These are phyloP conservation scores for Glossosoma conforme DNA, from an alignment of 1,140 invertebrate genomes.

Conservation along the genomic window DNA sequence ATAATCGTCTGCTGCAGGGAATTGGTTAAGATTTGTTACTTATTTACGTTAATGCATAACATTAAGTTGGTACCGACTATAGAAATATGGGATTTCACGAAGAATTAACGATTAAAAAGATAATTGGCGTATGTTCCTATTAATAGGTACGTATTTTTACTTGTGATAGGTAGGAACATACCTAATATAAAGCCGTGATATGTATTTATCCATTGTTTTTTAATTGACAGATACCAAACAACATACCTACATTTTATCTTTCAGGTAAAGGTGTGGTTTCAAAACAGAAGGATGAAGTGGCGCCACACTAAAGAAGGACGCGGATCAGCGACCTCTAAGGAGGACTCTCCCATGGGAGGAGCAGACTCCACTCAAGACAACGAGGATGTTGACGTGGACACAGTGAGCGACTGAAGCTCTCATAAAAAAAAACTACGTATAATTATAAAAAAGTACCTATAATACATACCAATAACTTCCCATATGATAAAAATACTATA, in stretches of 20 bases:
- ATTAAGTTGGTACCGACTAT: no score
- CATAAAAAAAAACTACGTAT: no score
- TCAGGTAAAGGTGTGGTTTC: conserved; percentile 91
- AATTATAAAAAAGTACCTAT: no score
- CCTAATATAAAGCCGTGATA: neutral
- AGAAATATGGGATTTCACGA: no score
- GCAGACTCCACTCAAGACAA: conserved; percentile 42
- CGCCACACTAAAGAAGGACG: conserved; percentile 71
- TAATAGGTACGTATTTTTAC: neutral
- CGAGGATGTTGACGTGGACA: conserved; percentile 48
- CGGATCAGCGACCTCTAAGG: conserved; percentile 30
- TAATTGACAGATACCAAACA: neutral
- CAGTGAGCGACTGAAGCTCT: conserved; percentile 44
- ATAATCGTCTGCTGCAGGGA: no score
- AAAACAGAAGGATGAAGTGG: conserved; percentile 93
- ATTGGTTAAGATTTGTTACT: no score
- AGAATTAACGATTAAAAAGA: no score
- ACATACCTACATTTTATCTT: conserved; percentile 20
- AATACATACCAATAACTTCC: no score
- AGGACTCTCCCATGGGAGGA: conserved; percentile 31
- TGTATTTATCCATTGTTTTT: neutral
- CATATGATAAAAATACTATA: no score
- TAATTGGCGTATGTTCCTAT: no score
- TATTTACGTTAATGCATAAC: no score
- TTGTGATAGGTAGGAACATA: neutral